A percentile compares a stretch with the other conserved stretches of the same genome.
These are phyloP conservation scores for Congeria kusceri DNA, from an alignment of 2,888 invertebrate genomes.

Conservation along the genomic window DNA sequence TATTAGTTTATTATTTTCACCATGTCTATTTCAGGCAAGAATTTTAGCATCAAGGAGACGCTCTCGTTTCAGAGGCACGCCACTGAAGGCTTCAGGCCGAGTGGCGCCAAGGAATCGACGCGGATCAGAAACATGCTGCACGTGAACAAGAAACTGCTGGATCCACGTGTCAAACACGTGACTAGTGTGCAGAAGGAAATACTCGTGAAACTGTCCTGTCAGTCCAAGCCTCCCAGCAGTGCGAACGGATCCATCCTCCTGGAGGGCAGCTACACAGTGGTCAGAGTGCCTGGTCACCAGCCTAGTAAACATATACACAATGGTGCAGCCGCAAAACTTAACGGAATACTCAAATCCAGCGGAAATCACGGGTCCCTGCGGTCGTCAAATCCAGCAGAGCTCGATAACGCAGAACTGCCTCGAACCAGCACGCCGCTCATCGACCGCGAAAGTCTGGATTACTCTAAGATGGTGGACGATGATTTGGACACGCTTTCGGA, in stretches of 20 bases:
- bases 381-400: no score
- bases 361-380: no score
- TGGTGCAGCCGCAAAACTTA: background rate
- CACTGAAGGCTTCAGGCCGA: no score
- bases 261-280: slow-evolving; percentile 4
- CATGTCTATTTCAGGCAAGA: no score
- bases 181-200: slow-evolving; percentile 23
- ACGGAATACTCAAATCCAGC: background rate
- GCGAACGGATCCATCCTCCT: background rate
- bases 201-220: slow-evolving; percentile 12
- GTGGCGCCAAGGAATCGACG: background rate
- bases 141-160: slow-evolving; percentile 5
- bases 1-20: no score
- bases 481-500: slow-evolving; percentile 18
- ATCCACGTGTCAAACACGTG: slow-evolving; percentile 25
- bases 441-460: background rate
- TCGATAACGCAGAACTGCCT: background rate
- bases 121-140: background rate
- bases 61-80: no score
- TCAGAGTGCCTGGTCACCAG: background rate
- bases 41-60: no score
- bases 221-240: background rate
- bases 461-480: background rate
- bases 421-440: background rate
- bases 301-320: background rate